phyloP scores from a whole-genome alignment of 2,113 vertebrate genomes.

The Triplophysa siluroides region DNA sequence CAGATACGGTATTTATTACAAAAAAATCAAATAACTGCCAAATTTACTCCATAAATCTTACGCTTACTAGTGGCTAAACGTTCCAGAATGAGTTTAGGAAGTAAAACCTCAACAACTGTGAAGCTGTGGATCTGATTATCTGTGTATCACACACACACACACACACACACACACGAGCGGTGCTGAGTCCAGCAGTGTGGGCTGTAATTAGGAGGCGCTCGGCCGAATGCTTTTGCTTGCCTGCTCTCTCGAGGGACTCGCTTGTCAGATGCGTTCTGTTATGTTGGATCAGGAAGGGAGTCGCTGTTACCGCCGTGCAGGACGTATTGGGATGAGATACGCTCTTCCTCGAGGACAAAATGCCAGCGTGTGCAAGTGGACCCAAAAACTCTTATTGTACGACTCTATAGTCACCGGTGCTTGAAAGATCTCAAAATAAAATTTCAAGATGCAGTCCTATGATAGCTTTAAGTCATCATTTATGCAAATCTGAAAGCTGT shows the following conservation, averaged over 20 bases:
- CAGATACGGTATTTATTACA: not conserved
- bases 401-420: not conserved
- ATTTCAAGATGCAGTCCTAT: too few relatives aligned
- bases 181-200: conserved; percentile 67
- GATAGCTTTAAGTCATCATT: too few relatives aligned
- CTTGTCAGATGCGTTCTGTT: conserved; percentile 25
- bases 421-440: too few relatives aligned
- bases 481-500: too few relatives aligned
- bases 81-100: not conserved
- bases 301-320: not conserved
- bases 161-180: conserved; percentile 64
- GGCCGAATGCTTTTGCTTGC: conserved; percentile 62
- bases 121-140: conserved; percentile 38
- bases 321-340: not conserved
- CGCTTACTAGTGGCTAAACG: not conserved
- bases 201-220: conserved; percentile 62
- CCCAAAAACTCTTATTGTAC: too few relatives aligned
- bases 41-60: not conserved
- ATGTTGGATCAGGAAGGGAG: conserved; percentile 14
- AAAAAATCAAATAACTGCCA: not conserved
- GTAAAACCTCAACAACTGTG: not conserved
- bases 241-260: conserved; percentile 62
- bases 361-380: too few relatives aligned
- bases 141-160: conserved; percentile 61
- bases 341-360: conserved; percentile 4